A percentile compares a stretch with the other conserved stretches of the same genome.
Evolutionary conservation across 2,113 vertebrate genomes (phyloP).

Genomic region (Ursus arctos): DNA sequence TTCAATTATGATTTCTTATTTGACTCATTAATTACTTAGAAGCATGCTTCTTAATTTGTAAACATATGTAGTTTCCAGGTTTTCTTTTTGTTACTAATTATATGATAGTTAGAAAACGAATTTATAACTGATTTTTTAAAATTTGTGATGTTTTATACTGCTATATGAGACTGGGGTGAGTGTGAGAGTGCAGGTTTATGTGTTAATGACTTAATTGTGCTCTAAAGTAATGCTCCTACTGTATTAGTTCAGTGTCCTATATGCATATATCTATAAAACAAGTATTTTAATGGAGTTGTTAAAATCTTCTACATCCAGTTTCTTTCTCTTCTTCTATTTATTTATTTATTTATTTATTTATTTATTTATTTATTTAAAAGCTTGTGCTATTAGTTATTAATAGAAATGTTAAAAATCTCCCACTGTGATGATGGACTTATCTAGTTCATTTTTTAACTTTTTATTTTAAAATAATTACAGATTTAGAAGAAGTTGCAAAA

Average conservation of each 20-base stretch:
- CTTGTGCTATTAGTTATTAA: background rate
- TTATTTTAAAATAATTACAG: slow-evolving; percentile 6
- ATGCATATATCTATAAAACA: background rate
- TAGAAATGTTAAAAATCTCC: background rate
- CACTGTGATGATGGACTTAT: background rate
- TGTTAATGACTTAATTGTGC: background rate
- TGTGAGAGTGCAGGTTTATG: background rate
- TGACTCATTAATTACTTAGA: background rate
- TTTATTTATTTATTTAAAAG: background rate
- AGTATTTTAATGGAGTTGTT: background rate
- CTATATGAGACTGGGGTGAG: background rate
- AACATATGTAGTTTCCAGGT: background rate
- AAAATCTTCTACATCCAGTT: background rate
- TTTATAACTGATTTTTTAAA: background rate
- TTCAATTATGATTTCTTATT: background rate
- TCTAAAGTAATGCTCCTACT: background rate
- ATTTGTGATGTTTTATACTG: background rate
- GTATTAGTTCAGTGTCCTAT: background rate
- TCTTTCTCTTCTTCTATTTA: background rate
- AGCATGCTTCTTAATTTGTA: background rate
- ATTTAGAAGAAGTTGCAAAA: background rate
- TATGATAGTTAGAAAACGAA: background rate
- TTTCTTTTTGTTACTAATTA: background rate
- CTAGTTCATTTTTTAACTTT: background rate
- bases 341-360: background rate